phyloP scores from a whole-genome alignment of 2,888 invertebrate genomes.

The Trilocha varians region DNA sequence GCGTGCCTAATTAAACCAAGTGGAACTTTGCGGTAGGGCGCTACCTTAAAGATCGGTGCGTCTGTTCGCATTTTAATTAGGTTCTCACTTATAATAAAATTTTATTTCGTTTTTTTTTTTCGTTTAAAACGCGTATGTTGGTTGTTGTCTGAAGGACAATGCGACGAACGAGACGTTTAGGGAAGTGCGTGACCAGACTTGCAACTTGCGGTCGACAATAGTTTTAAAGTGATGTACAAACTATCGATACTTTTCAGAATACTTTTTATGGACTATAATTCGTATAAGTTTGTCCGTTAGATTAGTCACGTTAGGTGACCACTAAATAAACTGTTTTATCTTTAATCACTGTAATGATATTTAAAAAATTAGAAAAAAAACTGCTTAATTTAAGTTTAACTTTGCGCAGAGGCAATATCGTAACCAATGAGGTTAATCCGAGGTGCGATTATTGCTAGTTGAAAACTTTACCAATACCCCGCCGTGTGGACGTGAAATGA shows the following conservation, averaged over 20 bases:
- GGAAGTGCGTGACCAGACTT: slow-evolving; percentile 65
- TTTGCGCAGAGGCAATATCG: slow-evolving; percentile 95
- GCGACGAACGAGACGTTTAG: slow-evolving; percentile 52
- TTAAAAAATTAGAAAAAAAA: too few relatives aligned
- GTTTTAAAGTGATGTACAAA: background rate
- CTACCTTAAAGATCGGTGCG: slow-evolving; percentile 4
- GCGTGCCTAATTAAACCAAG: background rate
- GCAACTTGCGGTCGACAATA: slow-evolving; percentile 30
- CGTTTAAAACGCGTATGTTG: slow-evolving; percentile 24
- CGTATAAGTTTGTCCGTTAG: too few relatives aligned
- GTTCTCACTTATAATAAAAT: slow-evolving; percentile 17
- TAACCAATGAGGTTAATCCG: slow-evolving; percentile 89
- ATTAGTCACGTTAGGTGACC: too few relatives aligned
- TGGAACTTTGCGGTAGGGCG: background rate
- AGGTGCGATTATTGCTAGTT: slow-evolving; percentile 94
- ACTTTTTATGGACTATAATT: too few relatives aligned
- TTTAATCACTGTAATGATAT: too few relatives aligned
- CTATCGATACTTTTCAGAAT: background rate
- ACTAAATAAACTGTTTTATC: too few relatives aligned
- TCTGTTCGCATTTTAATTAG: slow-evolving; percentile 16
- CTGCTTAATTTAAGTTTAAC: too few relatives aligned
- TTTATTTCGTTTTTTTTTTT: slow-evolving; percentile 18
- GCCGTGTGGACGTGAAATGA: slow-evolving; percentile 90
- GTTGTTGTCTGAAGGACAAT: slow-evolving; percentile 42
- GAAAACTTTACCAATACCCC: slow-evolving; percentile 96